These are phyloP conservation scores for Buceros bicornis DNA, from an alignment of 2,797 vertebrate genomes.

Conservation along the genomic window DNA sequence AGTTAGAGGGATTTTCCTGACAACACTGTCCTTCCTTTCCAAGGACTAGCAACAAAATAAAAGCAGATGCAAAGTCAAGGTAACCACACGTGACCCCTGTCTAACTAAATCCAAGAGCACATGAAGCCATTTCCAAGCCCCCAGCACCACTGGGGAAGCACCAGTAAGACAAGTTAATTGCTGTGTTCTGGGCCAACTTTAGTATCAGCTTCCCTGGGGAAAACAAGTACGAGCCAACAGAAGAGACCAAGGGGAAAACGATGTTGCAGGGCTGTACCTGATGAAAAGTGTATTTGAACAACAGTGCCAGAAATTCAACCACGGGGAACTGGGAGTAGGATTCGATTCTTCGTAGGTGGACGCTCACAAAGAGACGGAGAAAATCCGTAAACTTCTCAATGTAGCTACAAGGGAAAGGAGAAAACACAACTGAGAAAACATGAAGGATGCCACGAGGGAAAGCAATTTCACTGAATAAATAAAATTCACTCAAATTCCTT, in stretches of 20 bases:
- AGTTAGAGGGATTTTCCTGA: not conserved
- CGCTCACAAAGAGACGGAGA: conserved; percentile 95
- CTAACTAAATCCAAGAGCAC: not conserved
- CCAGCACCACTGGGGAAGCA: not conserved
- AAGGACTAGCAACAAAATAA: not conserved
- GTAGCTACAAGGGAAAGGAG: conserved; percentile 85
- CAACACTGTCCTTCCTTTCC: not conserved
- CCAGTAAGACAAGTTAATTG: not conserved
- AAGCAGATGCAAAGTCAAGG: not conserved
- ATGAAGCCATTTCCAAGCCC: not conserved
- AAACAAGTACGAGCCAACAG: not conserved
- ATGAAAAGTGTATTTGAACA: conserved; percentile 99
- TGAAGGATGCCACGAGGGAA: not conserved
- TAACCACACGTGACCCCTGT: not conserved
- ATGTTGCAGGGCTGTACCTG: conserved; percentile 84
- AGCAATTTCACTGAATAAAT: not conserved
- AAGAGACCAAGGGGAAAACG: accelerated
- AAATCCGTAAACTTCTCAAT: conserved; percentile 99
- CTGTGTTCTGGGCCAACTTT: not conserved
- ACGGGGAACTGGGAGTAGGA: conserved; percentile 97
- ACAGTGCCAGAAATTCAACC: conserved; percentile 93
- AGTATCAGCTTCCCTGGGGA: not conserved
- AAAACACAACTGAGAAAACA: conserved; percentile 9
- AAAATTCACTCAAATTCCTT: conserved; percentile 43
- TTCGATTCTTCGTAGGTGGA: conserved; percentile 95